Evolutionary conservation across 2,797 vertebrate species (phyloP).

Genomic region (Babyrousa celebensis): DNA sequence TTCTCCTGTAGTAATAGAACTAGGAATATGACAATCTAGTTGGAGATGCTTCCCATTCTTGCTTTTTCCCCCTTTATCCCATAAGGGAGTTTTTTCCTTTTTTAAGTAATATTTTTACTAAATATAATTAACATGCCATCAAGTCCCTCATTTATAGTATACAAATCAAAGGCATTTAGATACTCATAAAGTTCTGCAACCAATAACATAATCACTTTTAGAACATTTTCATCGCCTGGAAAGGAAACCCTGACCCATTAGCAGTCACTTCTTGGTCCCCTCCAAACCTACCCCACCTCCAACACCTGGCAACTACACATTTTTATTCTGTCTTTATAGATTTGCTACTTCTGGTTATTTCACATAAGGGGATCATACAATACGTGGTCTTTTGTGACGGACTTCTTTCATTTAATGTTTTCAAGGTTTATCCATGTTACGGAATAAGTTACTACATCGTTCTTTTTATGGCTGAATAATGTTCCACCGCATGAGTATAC

Average conservation of each 20-base stretch:
- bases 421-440: not conserved
- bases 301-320: not conserved
- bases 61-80: not conserved
- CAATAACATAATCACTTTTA: not conserved
- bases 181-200: not conserved
- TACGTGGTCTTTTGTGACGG: not conserved
- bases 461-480: constrained; percentile 1
- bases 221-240: not conserved
- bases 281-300: not conserved
- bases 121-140: not conserved
- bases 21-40: not conserved
- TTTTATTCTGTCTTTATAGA: not conserved
- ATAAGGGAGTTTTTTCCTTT: not conserved
- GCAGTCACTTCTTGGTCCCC: not conserved
- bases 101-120: constrained; percentile 49
- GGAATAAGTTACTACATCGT: not conserved
- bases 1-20: not conserved
- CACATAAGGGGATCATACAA: not conserved
- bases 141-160: not conserved
- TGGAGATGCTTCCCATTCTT: not conserved
- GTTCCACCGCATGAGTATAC: not conserved
- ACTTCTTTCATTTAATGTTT: too few species aligned
- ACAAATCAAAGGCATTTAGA: not conserved
- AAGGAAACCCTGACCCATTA: not conserved
- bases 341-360: not conserved